phyloP scores from a whole-genome alignment of 2,888 invertebrate genomes.

The Nebria brevicollis region DNA sequence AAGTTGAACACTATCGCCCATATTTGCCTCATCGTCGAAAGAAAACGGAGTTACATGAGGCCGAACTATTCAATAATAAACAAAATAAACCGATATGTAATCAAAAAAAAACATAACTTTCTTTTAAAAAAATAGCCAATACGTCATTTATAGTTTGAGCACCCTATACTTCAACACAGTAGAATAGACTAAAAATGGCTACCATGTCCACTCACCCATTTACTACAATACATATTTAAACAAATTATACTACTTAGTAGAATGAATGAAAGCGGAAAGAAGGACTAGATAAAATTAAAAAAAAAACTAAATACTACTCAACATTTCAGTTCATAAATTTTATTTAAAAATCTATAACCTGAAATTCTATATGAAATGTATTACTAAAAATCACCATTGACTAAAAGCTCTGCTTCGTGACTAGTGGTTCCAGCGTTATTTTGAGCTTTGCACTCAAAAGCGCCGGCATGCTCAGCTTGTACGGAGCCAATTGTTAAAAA shows the following conservation, averaged over 20 bases:
- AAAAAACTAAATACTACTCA: not conserved
- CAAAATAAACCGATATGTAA: conserved; percentile 10
- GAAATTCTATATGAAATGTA: not conserved
- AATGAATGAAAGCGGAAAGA: not conserved
- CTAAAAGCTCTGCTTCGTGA: conserved; percentile 71
- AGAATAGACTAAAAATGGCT: not conserved
- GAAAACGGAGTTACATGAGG: conserved; percentile 73
- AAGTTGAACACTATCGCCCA: conserved; percentile 54
- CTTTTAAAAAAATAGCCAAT: not conserved
- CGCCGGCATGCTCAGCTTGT: conserved; percentile 74
- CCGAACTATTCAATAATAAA: conserved; percentile 65
- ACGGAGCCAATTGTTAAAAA: conserved; percentile 70
- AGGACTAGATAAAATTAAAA: not conserved
- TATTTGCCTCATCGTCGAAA: conserved; percentile 66
- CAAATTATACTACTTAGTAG: not conserved
- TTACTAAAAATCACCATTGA: conserved; percentile 69
- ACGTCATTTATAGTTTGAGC: not conserved
- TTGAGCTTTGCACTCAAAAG: conserved; percentile 75
- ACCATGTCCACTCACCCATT: not conserved
- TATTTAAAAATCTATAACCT: not conserved
- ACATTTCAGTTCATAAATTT: not conserved
- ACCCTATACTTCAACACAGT: not conserved
- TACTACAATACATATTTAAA: no score
- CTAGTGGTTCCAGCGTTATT: conserved; percentile 74
- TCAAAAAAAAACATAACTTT: not conserved